Percentiles rank a stretch among this genome's conserved stretches.
These are phyloP conservation scores for Xestia ashworthii DNA, from an alignment of 2,888 invertebrate genomes.

Conservation along the genomic window DNA sequence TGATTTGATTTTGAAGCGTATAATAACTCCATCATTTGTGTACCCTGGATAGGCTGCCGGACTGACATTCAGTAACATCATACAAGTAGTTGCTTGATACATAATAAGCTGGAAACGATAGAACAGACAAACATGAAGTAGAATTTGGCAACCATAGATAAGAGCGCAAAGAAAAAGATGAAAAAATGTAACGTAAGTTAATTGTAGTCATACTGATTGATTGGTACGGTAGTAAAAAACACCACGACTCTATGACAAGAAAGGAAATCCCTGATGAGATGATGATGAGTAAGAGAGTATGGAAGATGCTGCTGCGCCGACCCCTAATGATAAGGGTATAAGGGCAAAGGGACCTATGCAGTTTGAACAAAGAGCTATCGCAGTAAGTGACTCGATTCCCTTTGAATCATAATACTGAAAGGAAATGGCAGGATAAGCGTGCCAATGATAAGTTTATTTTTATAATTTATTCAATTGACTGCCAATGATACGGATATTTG, in stretches of 20 bases:
- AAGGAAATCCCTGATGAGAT: too few species aligned
- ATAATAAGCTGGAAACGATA: background rate
- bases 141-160: background rate
- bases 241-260: too few species aligned
- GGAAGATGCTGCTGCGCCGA: too few species aligned
- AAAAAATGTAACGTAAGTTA: background rate
- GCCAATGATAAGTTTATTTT: constrained; percentile 33
- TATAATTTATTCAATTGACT: constrained; percentile 6
- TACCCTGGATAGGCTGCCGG: background rate
- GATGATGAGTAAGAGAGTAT: too few species aligned
- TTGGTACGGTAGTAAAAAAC: too few species aligned
- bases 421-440: constrained; percentile 30
- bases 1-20: background rate
- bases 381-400: constrained; percentile 9
- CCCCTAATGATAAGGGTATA: too few species aligned
- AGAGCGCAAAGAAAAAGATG: background rate
- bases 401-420: constrained; percentile 43
- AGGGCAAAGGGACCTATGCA: background rate
- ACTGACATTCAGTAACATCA: background rate
- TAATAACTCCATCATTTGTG: background rate
- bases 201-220: constrained; percentile 1
- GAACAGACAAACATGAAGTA: background rate
- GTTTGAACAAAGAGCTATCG: constrained; percentile 10
- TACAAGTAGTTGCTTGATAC: background rate
- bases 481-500: background rate